phyloP scores from a whole-genome alignment of 2,888 invertebrate genomes.

The Spialia ferax region DNA sequence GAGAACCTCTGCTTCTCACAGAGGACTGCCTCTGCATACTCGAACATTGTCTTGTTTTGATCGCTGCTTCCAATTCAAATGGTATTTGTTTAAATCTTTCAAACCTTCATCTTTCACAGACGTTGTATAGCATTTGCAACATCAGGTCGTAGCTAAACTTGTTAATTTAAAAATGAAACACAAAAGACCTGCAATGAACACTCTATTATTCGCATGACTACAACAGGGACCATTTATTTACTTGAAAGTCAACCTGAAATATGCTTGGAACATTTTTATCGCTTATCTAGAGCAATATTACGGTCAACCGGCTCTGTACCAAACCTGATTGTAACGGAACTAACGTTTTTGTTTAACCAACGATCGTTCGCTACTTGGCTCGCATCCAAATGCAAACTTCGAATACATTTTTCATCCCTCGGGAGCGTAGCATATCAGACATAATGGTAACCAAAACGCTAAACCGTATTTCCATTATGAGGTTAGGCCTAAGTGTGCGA shows the following conservation, averaged over 20 bases:
- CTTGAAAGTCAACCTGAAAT: neutral
- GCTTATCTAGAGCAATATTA: slow-evolving; percentile 25
- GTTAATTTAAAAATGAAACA: too few relatives aligned
- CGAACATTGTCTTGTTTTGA: too few relatives aligned
- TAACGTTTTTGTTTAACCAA: slow-evolving; percentile 34
- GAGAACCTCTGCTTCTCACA: too few relatives aligned
- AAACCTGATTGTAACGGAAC: slow-evolving; percentile 32
- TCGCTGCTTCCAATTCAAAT: too few relatives aligned
- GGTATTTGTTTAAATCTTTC: too few relatives aligned
- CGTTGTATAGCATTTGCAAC: too few relatives aligned
- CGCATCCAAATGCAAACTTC: slow-evolving; percentile 36
- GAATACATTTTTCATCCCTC: slow-evolving; percentile 37
- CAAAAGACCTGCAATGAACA: neutral
- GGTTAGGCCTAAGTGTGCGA: slow-evolving; percentile 39
- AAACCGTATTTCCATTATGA: slow-evolving; percentile 40
- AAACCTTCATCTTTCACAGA: too few relatives aligned
- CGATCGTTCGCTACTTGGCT: slow-evolving; percentile 29
- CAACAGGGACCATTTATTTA: neutral
- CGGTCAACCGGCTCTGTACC: slow-evolving; percentile 23
- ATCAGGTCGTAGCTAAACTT: too few relatives aligned
- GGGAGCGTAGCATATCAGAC: slow-evolving; percentile 34
- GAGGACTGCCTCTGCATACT: too few relatives aligned
- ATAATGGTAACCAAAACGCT: slow-evolving; percentile 38
- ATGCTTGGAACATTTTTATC: slow-evolving; percentile 4
- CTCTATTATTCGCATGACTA: neutral